Conservation (phyloP, 2,113 vertebrate species). For the Dicerorhinus sumatrensis region DNA sequence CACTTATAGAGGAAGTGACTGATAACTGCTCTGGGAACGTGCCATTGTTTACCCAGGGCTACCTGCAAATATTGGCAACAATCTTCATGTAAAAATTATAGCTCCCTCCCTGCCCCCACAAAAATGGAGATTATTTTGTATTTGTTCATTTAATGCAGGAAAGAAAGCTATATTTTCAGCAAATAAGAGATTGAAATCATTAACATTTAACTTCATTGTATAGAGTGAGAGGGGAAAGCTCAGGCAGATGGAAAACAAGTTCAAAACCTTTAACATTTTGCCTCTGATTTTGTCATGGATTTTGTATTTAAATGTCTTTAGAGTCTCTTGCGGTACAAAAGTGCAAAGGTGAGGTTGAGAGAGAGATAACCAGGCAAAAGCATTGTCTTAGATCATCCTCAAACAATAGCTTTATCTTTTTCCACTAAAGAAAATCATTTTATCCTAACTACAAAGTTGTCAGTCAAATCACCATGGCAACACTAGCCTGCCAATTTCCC, state of each 20-base stretch:
- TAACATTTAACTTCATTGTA: constrained; percentile 52
- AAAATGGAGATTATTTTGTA: constrained; percentile 53
- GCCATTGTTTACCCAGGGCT: constrained; percentile 69
- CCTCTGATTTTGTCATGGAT: background rate
- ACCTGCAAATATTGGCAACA: constrained; percentile 66
- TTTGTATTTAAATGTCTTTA: constrained; percentile 52
- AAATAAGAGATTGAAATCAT: constrained; percentile 71
- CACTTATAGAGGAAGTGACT: constrained; percentile 84
- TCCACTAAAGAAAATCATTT: constrained; percentile 23
- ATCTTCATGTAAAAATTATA: constrained; percentile 67
- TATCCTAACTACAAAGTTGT: constrained; percentile 13
- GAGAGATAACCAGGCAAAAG: background rate
- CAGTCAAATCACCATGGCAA: constrained; percentile 54
- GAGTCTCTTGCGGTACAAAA: background rate
- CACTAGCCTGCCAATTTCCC: background rate
- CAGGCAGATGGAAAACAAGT: background rate
- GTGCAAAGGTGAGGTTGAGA: constrained; percentile 22
- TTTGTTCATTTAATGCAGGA: constrained; percentile 76
- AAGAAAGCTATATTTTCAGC: constrained; percentile 66
- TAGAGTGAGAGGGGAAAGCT: background rate
- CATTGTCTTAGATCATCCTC: constrained; percentile 11
- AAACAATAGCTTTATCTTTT: constrained; percentile 55
- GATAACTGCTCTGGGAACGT: constrained; percentile 64
- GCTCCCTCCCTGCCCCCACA: background rate
- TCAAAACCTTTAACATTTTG: constrained; percentile 65